Evolutionary conservation across 1,140 invertebrate genomes (phyloP), one percentile per base, ranked within the genome.

Genomic region (Olivierus martensii): DNA sequence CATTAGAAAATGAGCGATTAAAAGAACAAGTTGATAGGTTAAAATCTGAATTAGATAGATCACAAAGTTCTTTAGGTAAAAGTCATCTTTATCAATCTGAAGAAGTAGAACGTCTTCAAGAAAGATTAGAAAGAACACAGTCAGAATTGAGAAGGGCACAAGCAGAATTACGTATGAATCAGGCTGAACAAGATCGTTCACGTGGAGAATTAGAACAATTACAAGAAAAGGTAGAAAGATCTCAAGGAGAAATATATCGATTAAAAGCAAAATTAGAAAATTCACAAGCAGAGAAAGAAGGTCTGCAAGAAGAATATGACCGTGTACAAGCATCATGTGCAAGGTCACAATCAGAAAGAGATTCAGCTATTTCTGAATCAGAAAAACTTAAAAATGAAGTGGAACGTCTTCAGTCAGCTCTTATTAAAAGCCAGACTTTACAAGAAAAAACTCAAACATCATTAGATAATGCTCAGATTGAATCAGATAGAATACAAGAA

Each of bases 191-290:
- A 56, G 89, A 94, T 60, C 77, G 89, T 63, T 80, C 84, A 34
- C 77, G 82, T 47, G 77, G 80, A 15, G 89, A 94, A 66, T 79
- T 83, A 1, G 78, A 84, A 48, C 81, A 81, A 28, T 71, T 91
- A 19, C 89, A 93, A 70, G 89, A 93, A 66, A 93, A 93, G 66
- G 67, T 89, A 44, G 86, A 90, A 69, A 88, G 91, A 70, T 88
- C 86, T 49, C 89, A 93, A 69, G 88, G 88, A 47, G 90, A 94
- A 70, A 87, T 94, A 28, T 93, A 93, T 65, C 77, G 88, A 62
- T 74, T 93, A 51, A 92, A 93, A 69, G 89, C 89, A 9, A 83
- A 88, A 66, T 71, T 94, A 61, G 90, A 93, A 73, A 93, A 93
- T 70, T 87, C 88, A 65, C 87, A 92, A 72, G 83, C 83, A 47